A percentile compares a stretch with the other conserved stretches of the same genome.
Evolutionary conservation across 1,140 invertebrate species (phyloP).

Genomic region (Muscidifurax raptorellus): DNA sequence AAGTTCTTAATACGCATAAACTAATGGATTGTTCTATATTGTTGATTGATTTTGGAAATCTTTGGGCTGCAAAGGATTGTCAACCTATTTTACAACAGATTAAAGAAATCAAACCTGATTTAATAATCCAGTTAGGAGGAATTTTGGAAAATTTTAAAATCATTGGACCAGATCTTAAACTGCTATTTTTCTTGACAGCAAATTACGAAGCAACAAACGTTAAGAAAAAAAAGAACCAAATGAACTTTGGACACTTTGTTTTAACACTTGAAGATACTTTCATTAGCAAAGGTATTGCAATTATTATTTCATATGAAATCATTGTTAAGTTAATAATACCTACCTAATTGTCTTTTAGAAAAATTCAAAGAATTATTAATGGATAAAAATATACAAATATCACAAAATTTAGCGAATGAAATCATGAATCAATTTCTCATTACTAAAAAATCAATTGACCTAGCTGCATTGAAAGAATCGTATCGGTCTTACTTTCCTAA

Average conservation of each 20-base stretch:
- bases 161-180: constrained; percentile 68
- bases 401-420: constrained; percentile 65
- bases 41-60: constrained; percentile 70
- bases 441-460: constrained; percentile 65
- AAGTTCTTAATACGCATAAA: constrained; percentile 49
- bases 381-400: constrained; percentile 68
- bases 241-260: constrained; percentile 72
- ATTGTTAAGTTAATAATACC: constrained; percentile 25
- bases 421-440: constrained; percentile 65
- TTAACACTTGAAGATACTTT: constrained; percentile 59
- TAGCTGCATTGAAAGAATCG: constrained; percentile 63
- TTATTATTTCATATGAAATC: constrained; percentile 35
- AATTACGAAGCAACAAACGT: constrained; percentile 70
- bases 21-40: constrained; percentile 57
- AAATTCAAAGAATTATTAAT: constrained; percentile 64
- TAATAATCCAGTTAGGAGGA: constrained; percentile 69
- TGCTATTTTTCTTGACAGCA: constrained; percentile 71
- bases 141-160: constrained; percentile 72
- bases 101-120: constrained; percentile 58
- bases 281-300: constrained; percentile 54
- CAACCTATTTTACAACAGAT: constrained; percentile 62
- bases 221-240: constrained; percentile 69
- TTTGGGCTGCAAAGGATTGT: constrained; percentile 68
- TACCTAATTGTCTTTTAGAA: constrained; percentile 56
- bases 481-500: constrained; percentile 71